phyloP scores from a whole-genome alignment of 2,113 vertebrate genomes.

The Madoqua kirkii region DNA sequence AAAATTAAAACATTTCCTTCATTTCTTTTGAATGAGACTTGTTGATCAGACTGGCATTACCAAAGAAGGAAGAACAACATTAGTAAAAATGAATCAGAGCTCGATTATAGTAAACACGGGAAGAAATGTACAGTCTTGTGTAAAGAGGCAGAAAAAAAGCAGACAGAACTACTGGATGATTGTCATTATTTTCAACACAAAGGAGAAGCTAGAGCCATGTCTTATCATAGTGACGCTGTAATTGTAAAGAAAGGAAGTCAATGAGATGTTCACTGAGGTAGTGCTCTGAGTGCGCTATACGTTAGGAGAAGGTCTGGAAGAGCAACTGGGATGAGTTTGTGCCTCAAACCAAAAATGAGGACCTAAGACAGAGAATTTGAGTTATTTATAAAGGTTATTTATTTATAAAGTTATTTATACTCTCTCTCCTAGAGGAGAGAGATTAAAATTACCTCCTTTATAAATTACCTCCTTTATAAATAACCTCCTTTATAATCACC shows the following conservation, averaged over 20 bases:
- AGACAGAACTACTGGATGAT: not conserved
- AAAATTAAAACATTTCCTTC: not conserved
- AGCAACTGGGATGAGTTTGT: not conserved
- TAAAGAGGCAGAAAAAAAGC: not conserved
- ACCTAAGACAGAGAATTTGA: not conserved
- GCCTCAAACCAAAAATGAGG: not conserved
- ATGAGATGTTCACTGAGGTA: not conserved
- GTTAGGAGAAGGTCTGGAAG: not conserved
- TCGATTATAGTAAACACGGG: not conserved
- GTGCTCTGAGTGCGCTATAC: not conserved
- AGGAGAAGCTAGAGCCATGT: not conserved
- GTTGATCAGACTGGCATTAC: not conserved
- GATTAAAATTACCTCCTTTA: no score
- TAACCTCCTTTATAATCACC: not conserved
- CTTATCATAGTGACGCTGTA: not conserved
- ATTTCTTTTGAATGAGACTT: not conserved
- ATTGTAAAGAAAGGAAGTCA: not conserved
- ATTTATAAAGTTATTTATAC: not conserved
- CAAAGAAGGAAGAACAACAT: not conserved
- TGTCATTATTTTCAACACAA: not conserved
- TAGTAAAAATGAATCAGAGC: not conserved
- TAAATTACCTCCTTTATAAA: no score
- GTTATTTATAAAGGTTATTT: not conserved
- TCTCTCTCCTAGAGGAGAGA: not conserved
- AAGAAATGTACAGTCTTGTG: not conserved